Evolutionary conservation across 2,113 vertebrate species (phyloP), one percentile per base, ranked within the genome.

Genomic region (Ictalurus furcatus): DNA sequence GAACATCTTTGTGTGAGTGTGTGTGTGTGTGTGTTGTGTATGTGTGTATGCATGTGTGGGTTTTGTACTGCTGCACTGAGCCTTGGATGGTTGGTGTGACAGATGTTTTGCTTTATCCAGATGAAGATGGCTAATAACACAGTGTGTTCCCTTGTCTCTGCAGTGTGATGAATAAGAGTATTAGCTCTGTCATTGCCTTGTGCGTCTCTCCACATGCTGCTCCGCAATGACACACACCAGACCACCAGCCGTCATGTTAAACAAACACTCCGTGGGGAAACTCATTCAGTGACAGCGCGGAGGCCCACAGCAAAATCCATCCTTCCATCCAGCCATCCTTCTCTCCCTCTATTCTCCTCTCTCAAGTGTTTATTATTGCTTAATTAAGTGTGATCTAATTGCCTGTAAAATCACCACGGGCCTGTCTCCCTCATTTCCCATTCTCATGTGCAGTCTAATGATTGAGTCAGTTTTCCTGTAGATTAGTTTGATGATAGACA

Each of bases 371-470:
- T 84, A 88, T 89, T 90, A 84, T 90, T 88, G 81, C 87, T 88
- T 87, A 90, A 92, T 91, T 90, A 88, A 90, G 80, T 86, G 74
- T 79, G 71, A 74, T 63, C 61, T 91, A 92, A 89, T 91, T 89
- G 90, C 73, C 86, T 90, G 87, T 90, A 89, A 90, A 92, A 88
- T 90, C 84, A 90, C 90, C 88, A 89, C 44, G 23, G 89, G 69
- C 82, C 40, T 73, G 34, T 88, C 71, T 56, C 85, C 44, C 82
- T 90, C 80, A 74, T 84, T 85, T 88, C 56, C 83, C 85, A 87
- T 85, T 80, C 61, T 89, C 84, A 61, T 69, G 88, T 80, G 54
- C 40, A 73, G 71, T 73, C 65, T 89, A 89, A 92, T 87, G 83
- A 91, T 87, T 56, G 58, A 90, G 88, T 74, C 82, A 86, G 87